Evolutionary conservation across 2,888 invertebrate genomes (phyloP), one percentile per base, ranked within the genome.

Genomic region (Calliopum simillimum): DNA sequence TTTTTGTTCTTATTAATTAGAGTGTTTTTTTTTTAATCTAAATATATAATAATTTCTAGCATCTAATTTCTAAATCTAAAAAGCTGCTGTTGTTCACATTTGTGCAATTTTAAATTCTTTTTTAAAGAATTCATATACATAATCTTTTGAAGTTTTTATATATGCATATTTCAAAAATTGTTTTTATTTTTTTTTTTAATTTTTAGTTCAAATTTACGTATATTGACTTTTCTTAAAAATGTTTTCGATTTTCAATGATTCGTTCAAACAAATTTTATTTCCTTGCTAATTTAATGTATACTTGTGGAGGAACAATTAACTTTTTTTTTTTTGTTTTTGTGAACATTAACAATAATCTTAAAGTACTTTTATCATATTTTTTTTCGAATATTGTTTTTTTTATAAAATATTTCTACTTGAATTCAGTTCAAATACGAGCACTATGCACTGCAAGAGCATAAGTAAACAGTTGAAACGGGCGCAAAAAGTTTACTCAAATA

Each of bases 81-180:
- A 47, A 65, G 46, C 44, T 69, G 63, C 58, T 46, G 55, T 25
- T 61, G 19, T 61, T 47, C 58, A 53, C 41, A 56, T 67, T 63
- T 73, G 73, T 73, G 74, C 73, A 55, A 58, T 59, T 67, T 67
- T 47, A 33, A 47, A 67, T 67, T 67, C 67, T 67, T 67, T 73
- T 73, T 70, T 33, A 69, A 69, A 64, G 69, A 69, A 69, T 64
- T 41, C 14, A n/a, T 25, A 68, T 41, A 41, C 69, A n/a, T n/a
- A n/a, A n/a, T 47, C 43, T 63, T 46, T 46, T 63, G 14, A 33
- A n/a, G 11, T 46, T 23, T 49, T 13, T 56, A 56, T 58, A 55
- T 56, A 14, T 21, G 55, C n/a, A 23, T n/a, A 33, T 23, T 47
- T 49, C 14, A 49, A 23, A 33, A 53, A 61, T 61, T 68, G 56